Evolutionary conservation across 1,140 invertebrate genomes (phyloP).

Genomic region (Cydia splendana): DNA sequence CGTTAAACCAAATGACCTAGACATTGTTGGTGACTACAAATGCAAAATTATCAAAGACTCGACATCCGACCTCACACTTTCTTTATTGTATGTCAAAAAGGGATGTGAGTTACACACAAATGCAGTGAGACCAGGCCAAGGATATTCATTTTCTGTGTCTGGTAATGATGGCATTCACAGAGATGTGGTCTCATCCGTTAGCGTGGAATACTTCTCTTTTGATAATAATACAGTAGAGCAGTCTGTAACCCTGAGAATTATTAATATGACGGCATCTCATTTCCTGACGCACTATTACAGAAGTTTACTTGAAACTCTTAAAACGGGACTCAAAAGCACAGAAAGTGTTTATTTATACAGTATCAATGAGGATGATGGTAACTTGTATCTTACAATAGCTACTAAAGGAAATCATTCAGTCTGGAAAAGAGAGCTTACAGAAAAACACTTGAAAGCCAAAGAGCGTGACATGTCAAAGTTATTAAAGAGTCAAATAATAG

Average conservation of each 20-base stretch:
- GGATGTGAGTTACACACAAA: conserved; percentile 89
- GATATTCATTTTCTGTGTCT: conserved; percentile 87
- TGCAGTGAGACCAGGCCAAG: conserved; percentile 84
- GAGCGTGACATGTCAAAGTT: conserved; percentile 82
- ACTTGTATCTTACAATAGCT: conserved; percentile 87
- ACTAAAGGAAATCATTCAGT: conserved; percentile 81
- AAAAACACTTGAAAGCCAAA: conserved; percentile 83
- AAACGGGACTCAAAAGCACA: conserved; percentile 82
- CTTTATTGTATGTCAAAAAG: conserved; percentile 86
- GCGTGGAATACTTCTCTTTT: conserved; percentile 89
- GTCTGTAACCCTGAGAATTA: conserved; percentile 87
- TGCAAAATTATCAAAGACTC: conserved; percentile 87
- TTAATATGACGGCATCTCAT: conserved; percentile 85
- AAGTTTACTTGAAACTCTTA: conserved; percentile 85
- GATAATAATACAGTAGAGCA: conserved; percentile 91
- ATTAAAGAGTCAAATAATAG: conserved; percentile 78
- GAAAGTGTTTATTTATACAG: conserved; percentile 87
- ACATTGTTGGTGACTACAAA: conserved; percentile 91
- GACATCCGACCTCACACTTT: conserved; percentile 72
- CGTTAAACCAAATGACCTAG: conserved; percentile 94
- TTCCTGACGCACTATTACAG: conserved; percentile 89
- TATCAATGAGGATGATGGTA: conserved; percentile 83
- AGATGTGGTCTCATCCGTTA: conserved; percentile 91
- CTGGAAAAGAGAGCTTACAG: conserved; percentile 82
- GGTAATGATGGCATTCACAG: conserved; percentile 94